These are phyloP conservation scores for Conchocele bisecta DNA, from an alignment of 2,888 invertebrate species.

Conservation along the genomic window DNA sequence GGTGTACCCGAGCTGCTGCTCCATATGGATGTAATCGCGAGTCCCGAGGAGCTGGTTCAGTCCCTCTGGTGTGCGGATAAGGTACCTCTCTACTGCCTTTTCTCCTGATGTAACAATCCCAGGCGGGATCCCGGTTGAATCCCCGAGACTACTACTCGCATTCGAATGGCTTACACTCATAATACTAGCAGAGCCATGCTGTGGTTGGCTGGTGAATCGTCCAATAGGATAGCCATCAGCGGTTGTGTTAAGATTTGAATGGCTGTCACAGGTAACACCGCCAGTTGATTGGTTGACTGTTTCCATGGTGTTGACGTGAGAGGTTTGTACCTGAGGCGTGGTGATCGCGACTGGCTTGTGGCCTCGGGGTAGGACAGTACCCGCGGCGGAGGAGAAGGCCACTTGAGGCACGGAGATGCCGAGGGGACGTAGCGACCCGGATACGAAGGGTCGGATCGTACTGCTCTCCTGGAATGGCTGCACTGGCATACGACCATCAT, in stretches of 20 bases:
- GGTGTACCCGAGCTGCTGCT: slow-evolving; percentile 24
- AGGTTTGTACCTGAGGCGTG: slow-evolving; percentile 48
- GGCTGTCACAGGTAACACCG: too few relatives aligned
- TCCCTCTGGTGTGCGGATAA: slow-evolving; percentile 26
- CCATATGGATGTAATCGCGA: neutral
- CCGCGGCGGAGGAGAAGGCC: slow-evolving; percentile 18
- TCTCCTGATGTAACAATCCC: too few relatives aligned
- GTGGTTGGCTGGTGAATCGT: too few relatives aligned
- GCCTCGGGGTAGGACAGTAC: slow-evolving; percentile 40
- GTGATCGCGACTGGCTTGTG: slow-evolving; percentile 59
- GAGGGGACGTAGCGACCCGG: slow-evolving; percentile 33
- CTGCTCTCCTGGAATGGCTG: too few relatives aligned
- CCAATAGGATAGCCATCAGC: too few relatives aligned
- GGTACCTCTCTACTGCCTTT: slow-evolving; percentile 25
- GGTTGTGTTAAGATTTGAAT: too few relatives aligned
- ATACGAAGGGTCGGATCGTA: slow-evolving; percentile 46
- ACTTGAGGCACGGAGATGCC: slow-evolving; percentile 40
- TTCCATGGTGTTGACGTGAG: slow-evolving; percentile 40
- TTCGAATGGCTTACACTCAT: too few relatives aligned
- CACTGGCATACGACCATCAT: too few relatives aligned
- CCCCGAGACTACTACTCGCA: too few relatives aligned
- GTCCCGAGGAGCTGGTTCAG: slow-evolving; percentile 5
- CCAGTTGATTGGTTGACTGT: too few relatives aligned
- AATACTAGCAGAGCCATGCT: too few relatives aligned
- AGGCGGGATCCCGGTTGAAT: too few relatives aligned